These are phyloP conservation scores for Hedychridium roseum DNA, from an alignment of 2,888 invertebrate genomes.

Conservation along the genomic window DNA sequence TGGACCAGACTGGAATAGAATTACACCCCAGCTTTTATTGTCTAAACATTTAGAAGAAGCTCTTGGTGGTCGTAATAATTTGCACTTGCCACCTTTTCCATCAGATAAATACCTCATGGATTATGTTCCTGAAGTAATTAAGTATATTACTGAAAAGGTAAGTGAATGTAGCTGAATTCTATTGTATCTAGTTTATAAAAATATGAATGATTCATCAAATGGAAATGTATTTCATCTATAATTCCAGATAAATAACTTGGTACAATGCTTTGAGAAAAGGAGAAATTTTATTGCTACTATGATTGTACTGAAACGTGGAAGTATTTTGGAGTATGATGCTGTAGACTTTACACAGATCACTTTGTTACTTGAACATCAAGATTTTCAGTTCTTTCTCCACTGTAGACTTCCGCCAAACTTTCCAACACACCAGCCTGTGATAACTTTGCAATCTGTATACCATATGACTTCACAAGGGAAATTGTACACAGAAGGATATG, in stretches of 20 bases:
- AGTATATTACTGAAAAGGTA: constrained; percentile 67
- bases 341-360: constrained; percentile 55
- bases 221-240: background rate
- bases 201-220: constrained; percentile 1
- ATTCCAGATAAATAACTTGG: constrained; percentile 41
- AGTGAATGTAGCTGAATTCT: constrained; percentile 25
- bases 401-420: constrained; percentile 60
- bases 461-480: constrained; percentile 54
- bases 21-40: constrained; percentile 64
- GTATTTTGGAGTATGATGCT: constrained; percentile 64
- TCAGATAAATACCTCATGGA: constrained; percentile 64
- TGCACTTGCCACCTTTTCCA: constrained; percentile 65
- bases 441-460: constrained; percentile 69
- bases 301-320: constrained; percentile 53
- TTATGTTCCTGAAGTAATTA: constrained; percentile 69
- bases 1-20: constrained; percentile 64
- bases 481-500: constrained; percentile 26
- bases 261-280: constrained; percentile 25
- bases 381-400: constrained; percentile 62
- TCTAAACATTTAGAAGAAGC: constrained; percentile 66
- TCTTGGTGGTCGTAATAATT: constrained; percentile 59
- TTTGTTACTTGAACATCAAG: constrained; percentile 61
- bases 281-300: constrained; percentile 40
- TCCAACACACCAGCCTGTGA: constrained; percentile 68
- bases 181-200: constrained; percentile 15